Evolutionary conservation across 2,797 vertebrate genomes (phyloP).

Genomic region (Sebastes glaucus): DNA sequence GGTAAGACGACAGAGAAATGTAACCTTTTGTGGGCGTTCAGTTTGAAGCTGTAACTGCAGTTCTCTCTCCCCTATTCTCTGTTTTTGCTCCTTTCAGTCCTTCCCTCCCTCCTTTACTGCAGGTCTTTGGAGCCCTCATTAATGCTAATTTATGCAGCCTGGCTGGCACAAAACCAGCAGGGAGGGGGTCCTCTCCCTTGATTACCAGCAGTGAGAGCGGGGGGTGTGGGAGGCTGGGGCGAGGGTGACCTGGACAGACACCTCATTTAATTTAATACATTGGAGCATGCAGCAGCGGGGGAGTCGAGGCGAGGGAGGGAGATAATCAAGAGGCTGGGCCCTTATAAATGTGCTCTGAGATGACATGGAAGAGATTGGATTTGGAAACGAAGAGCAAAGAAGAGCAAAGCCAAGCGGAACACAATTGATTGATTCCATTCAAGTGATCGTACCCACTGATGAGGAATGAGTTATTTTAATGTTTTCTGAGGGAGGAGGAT

Average conservation of each 20-base stretch:
- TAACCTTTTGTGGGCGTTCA: constrained; percentile 76
- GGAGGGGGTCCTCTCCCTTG: constrained; percentile 79
- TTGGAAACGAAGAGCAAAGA: constrained; percentile 88
- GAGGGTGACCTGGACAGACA: constrained; percentile 91
- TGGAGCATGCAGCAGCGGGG: constrained; percentile 82
- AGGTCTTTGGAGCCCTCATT: constrained; percentile 71
- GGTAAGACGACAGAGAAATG: constrained; percentile 55
- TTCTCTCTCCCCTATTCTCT: constrained; percentile 31
- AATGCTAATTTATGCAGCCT: constrained; percentile 85
- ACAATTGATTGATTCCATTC: constrained; percentile 91
- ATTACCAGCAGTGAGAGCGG: constrained; percentile 81
- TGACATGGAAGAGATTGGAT: constrained; percentile 95
- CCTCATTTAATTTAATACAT: constrained; percentile 97
- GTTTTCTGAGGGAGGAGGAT: constrained; percentile 54
- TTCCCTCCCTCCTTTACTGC: constrained; percentile 63
- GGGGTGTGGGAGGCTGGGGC: constrained; percentile 75
- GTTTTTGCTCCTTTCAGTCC: constrained; percentile 54
- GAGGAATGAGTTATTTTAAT: constrained; percentile 78
- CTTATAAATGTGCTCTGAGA: constrained; percentile 90
- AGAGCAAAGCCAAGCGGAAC: constrained; percentile 88
- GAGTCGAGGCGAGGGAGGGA: constrained; percentile 84
- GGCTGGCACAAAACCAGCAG: constrained; percentile 73
- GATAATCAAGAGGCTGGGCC: constrained; percentile 89
- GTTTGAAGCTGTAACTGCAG: constrained; percentile 57
- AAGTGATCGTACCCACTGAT: constrained; percentile 83